phyloP scores from a whole-genome alignment of 2,888 invertebrate genomes.

The Labia minor region DNA sequence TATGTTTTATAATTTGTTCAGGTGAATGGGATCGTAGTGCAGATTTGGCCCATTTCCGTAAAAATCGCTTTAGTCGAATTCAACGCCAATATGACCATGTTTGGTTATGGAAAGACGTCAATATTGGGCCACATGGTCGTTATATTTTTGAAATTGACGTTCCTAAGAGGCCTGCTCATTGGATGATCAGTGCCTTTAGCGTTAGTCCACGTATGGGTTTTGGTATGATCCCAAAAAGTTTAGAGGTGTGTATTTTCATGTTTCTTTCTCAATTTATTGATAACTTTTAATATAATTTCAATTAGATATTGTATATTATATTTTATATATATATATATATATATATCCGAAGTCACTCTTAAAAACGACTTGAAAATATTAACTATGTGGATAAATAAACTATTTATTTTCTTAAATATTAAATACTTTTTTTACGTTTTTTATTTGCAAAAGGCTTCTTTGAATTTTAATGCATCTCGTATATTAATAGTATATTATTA shows the following conservation, averaged over 20 bases:
- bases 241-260: conserved; percentile 49
- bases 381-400: not conserved
- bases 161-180: conserved; percentile 73
- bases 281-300: not conserved
- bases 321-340: not conserved
- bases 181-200: conserved; percentile 88
- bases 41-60: conserved; percentile 61
- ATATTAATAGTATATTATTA: not conserved
- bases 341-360: too few species aligned
- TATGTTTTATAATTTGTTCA: conserved; percentile 30
- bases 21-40: conserved; percentile 53
- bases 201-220: conserved; percentile 79
- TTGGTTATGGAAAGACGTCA: conserved; percentile 91
- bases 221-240: conserved; percentile 70
- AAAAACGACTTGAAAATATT: not conserved
- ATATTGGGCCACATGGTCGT: conserved; percentile 83
- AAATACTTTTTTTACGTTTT: not conserved
- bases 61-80: conserved; percentile 75
- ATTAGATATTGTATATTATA: not conserved
- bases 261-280: not conserved
- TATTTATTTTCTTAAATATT: not conserved
- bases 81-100: conserved; percentile 87
- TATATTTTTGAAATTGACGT: conserved; percentile 77
- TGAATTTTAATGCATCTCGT: not conserved
- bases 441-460: conserved; percentile 17